phyloP scores from a whole-genome alignment of 53 echinoderm and acorn worm species.

The Astropecten irregularis region DNA sequence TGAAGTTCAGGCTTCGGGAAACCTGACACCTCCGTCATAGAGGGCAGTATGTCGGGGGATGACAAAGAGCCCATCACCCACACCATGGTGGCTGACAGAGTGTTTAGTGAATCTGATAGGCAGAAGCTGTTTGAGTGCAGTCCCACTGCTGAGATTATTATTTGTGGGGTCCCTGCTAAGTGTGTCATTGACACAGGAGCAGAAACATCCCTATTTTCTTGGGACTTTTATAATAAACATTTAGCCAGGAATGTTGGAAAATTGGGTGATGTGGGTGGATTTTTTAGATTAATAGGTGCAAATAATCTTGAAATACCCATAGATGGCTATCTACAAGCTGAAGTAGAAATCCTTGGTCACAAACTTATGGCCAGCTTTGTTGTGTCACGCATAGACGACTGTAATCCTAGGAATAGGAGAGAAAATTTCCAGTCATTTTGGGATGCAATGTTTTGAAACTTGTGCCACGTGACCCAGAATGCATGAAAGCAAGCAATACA shows the following conservation, averaged over 20 bases:
- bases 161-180: neutral
- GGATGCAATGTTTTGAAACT: too few relatives aligned
- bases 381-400: neutral
- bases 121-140: too few relatives aligned
- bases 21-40: slow-evolving; percentile 8
- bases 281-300: neutral
- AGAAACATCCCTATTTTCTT: neutral
- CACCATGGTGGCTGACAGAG: neutral
- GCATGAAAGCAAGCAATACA: too few relatives aligned
- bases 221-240: neutral
- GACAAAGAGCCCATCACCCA: neutral
- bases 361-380: neutral
- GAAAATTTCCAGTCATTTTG: too few relatives aligned
- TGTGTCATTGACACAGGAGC: neutral
- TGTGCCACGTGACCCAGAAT: too few relatives aligned
- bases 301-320: neutral
- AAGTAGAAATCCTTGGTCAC: neutral
- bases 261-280: neutral
- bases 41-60: neutral
- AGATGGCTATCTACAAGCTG: neutral
- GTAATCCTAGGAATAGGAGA: neutral
- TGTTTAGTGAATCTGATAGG: neutral
- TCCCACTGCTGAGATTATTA: neutral
- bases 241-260: neutral
- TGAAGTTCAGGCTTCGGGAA: neutral